Percentiles rank a stretch among this genome's conserved stretches.
Conservation (phyloP, 2,113 vertebrate genomes). For the Monopterus albus region DNA sequence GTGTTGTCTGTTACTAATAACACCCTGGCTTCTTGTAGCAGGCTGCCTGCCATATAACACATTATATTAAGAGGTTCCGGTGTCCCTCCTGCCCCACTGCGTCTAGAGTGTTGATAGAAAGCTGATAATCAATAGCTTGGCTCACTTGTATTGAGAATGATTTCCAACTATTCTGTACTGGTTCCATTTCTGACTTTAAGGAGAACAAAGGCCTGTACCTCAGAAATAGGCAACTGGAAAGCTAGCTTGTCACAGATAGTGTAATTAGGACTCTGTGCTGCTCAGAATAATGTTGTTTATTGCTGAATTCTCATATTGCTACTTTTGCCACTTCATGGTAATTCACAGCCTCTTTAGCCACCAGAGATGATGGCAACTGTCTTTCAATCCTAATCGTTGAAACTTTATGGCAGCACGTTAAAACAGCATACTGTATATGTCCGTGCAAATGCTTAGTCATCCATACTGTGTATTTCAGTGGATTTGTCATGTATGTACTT, state of each 20-base stretch:
- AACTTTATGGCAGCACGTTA: conserved; percentile 12
- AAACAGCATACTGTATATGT: neutral
- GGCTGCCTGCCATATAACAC: neutral
- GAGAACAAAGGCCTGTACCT: conserved; percentile 6
- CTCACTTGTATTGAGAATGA: conserved; percentile 27
- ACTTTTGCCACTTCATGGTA: conserved; percentile 10
- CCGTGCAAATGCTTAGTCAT: too few species aligned
- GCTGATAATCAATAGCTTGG: conserved; percentile 13
- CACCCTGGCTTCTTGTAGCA: neutral
- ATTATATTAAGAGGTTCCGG: neutral
- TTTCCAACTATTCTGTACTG: conserved; percentile 9
- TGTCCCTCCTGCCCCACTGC: conserved; percentile 1
- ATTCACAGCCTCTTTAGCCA: conserved; percentile 1
- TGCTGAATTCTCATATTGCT: neutral
- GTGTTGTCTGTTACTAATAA: neutral
- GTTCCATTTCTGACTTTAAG: neutral
- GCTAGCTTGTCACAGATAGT: neutral
- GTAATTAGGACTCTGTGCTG: neutral
- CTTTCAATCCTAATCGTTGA: conserved; percentile 6
- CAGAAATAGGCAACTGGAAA: neutral
- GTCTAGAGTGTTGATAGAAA: conserved; percentile 20
- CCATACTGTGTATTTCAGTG: too few species aligned
- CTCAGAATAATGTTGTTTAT: conserved; percentile 1
- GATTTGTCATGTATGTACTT: conserved; percentile 17
- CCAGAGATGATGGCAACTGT: conserved; percentile 10